These are phyloP conservation scores for Anhinga anhinga DNA, from an alignment of 2,113 vertebrate genomes.

Conservation along the genomic window DNA sequence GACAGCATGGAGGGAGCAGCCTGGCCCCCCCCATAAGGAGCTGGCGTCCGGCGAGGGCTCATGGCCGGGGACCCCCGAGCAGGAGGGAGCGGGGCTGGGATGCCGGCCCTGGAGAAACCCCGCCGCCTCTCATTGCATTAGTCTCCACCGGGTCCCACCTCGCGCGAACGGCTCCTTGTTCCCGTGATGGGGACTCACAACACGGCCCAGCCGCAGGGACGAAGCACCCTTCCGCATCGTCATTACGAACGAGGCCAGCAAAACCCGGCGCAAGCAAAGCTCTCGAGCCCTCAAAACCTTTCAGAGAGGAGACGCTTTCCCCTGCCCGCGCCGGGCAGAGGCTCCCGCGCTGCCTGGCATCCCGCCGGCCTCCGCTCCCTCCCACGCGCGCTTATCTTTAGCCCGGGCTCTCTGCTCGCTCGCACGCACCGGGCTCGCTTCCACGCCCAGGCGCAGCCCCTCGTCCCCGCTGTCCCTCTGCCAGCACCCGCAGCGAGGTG, in stretches of 20 bases:
- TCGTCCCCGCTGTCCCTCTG: background rate
- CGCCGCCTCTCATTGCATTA: accelerated
- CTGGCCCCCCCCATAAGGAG: background rate
- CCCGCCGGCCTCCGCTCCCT: background rate
- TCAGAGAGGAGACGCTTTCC: background rate
- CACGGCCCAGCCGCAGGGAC: accelerated
- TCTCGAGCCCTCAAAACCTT: accelerated
- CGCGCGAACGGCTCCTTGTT: accelerated
- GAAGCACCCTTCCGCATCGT: background rate
- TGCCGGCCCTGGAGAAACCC: background rate
- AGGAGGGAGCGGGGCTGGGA: background rate
- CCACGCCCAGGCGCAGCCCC: background rate
- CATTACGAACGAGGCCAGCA: accelerated
- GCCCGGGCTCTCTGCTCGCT: background rate
- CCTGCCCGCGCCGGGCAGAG: background rate
- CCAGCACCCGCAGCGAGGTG: background rate
- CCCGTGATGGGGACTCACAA: accelerated
- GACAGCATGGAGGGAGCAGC: background rate
- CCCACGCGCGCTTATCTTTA: conserved; percentile 2
- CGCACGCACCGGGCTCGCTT: background rate
- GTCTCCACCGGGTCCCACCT: background rate
- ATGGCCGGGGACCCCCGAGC: accelerated
- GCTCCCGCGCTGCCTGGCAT: background rate
- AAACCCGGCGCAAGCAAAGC: background rate
- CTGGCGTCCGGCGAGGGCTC: accelerated